Conservation (phyloP, 2,888 invertebrate genomes). For the Griposia aprilina region DNA sequence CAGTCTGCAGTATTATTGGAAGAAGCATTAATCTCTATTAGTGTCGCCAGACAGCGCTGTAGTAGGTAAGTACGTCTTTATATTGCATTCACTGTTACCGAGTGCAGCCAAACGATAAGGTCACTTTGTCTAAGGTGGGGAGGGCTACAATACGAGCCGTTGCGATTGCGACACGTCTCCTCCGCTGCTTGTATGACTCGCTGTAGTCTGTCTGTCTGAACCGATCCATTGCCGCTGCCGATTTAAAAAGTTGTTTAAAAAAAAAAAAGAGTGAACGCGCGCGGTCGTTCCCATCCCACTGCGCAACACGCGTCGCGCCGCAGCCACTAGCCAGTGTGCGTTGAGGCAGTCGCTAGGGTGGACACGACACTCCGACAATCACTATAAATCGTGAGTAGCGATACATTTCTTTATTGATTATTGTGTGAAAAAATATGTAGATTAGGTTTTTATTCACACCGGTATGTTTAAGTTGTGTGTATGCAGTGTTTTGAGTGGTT, state of each 20-base stretch:
- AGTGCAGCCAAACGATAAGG: constrained; percentile 88
- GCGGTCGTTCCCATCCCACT: constrained; percentile 78
- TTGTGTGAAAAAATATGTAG: constrained; percentile 74
- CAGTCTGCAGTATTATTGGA: constrained; percentile 40
- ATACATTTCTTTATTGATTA: constrained; percentile 66
- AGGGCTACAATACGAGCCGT: constrained; percentile 75
- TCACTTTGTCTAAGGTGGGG: constrained; percentile 84
- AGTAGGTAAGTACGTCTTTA: constrained; percentile 70
- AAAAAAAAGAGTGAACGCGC: constrained; percentile 77
- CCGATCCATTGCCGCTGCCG: constrained; percentile 69
- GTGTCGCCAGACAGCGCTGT: constrained; percentile 50
- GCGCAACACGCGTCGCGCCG: constrained; percentile 74
- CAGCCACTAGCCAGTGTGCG: constrained; percentile 85
- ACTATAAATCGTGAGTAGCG: constrained; percentile 79
- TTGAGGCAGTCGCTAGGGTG: constrained; percentile 77
- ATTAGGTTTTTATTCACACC: constrained; percentile 54
- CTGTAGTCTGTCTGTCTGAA: constrained; percentile 67
- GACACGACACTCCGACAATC: constrained; percentile 75
- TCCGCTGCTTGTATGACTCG: constrained; percentile 50
- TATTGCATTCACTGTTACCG: constrained; percentile 80
- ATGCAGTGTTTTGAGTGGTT: constrained; percentile 48
- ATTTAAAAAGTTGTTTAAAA: constrained; percentile 75
- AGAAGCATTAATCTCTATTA: constrained; percentile 52
- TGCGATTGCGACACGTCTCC: constrained; percentile 80
- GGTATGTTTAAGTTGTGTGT: constrained; percentile 54